Base-by-base conservation (phyloP, 2,888 invertebrate species). In the Xestia ashworthii region DNA sequence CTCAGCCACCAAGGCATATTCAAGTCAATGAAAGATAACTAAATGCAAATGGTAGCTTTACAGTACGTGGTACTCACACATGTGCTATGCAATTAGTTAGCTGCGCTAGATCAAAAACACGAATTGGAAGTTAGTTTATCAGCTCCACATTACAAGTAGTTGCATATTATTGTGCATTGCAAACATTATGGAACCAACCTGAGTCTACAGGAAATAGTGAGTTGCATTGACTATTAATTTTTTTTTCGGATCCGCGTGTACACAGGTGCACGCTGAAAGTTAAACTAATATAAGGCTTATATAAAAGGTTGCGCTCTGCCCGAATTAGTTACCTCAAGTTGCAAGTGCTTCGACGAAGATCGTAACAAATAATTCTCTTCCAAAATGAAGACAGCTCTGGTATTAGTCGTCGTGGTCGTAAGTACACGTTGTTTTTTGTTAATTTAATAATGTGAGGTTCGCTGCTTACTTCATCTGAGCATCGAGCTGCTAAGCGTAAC, bases 281-380 rank as follows among this genome's bases (percentile, higher is more conserved):
- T 44, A 38, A 65, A 53, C 62, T 80, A 78, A 78, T 81, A 64
- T 32, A 55, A 14, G 32, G n/a, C 41, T 64, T 55, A 32, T 81
- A 81, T 74, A 78, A 65, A 78, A 81, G 81, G 14, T 64, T 73
- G 16, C 25, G 50, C 38, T 62, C 6, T 38, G 22, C 22, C 25
- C 5, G 12, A 55, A n/a, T n/a, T n/a, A 48, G 12, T 44, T 44
- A 44, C 44, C 55, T 55, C 74, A 50, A 16, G 41, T 73, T 32
- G 41, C n/a, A 72, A 80, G 14, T 80, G 25, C 32, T 62, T 25
- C 44, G 14, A 38, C 11, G 25, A 48, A 53, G 3, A 60, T 48
- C 22, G 11, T 53, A 53, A 53, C 25, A 78, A 55, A 48, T 41
- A 32, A 41, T 48, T 32, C 0, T 53, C 25, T 32, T 53, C 38